Evolutionary conservation across 2,888 invertebrate genomes (phyloP).

Genomic region (Allophyes oxyacanthae): DNA sequence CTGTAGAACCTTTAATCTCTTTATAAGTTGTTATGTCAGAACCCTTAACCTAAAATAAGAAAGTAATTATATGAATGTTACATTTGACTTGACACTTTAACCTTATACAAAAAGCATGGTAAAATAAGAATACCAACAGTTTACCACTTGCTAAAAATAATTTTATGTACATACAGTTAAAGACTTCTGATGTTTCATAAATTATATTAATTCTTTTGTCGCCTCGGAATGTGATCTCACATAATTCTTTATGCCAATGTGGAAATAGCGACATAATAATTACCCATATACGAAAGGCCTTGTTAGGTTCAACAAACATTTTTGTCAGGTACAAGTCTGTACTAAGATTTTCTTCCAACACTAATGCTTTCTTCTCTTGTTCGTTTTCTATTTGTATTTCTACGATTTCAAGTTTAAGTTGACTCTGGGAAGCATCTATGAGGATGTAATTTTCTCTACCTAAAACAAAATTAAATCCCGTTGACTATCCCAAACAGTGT

Average conservation of each 20-base stretch:
- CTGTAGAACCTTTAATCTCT: conserved; percentile 56
- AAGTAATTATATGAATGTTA: background rate
- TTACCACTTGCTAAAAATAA: too few relatives aligned
- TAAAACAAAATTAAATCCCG: conserved; percentile 31
- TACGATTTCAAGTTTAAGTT: conserved; percentile 58
- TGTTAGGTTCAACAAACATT: conserved; percentile 59
- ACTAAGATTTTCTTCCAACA: conserved; percentile 47
- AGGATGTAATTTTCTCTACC: conserved; percentile 64
- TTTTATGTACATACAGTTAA: too few relatives aligned
- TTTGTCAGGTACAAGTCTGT: conserved; percentile 62
- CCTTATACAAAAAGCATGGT: background rate
- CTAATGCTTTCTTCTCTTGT: conserved; percentile 46
- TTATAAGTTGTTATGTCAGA: conserved; percentile 52
- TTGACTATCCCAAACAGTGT: too few relatives aligned
- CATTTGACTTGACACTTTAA: background rate
- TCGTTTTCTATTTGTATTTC: conserved; percentile 59
- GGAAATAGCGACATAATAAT: conserved; percentile 30
- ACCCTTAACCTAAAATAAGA: conserved; percentile 63
- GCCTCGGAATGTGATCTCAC: too few relatives aligned
- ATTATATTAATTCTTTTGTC: too few relatives aligned
- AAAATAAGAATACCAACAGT: too few relatives aligned
- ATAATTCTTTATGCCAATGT: too few relatives aligned
- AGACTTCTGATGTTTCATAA: too few relatives aligned
- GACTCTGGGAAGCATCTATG: conserved; percentile 52
- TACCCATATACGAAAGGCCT: conserved; percentile 69